Evolutionary conservation across 2,113 vertebrate genomes (phyloP), one percentile per base, ranked within the genome.

Genomic region (Rhabdornis inornatus): DNA sequence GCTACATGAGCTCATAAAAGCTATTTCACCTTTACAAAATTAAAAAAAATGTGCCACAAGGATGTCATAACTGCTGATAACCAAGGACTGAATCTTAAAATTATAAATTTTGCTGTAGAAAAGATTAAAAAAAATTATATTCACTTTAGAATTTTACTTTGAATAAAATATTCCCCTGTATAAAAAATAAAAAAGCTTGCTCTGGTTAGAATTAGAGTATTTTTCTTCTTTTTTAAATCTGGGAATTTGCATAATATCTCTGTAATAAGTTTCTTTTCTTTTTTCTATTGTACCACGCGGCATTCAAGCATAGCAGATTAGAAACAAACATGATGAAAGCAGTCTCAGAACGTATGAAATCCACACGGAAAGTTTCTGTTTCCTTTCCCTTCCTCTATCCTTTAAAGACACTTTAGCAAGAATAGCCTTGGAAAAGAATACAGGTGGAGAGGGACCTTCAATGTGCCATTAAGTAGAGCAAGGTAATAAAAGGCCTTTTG

Each of bases 31-130:
- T 98, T 98, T 98, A 98, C 97, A 98, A 98, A 98, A 98, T 98
- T 98, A 97, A 95, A 94, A 90, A 91, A 97, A 97, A 98, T 97
- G 98, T 98, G 98, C 98, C 98, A 98, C 97, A 98, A 98, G 96
- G 97, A 98, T 97, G 96, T 98, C 96, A 96, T 97, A 97, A 97
- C 95, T 97, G 97, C 97, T 97, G 96, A 98, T 97, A 98, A 98
- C 98, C 97, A 97, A 98, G 97, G 98, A 98, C 97, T 97, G 97
- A 98, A 98, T 98, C 97, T 98, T 98, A 98, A 98, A 98, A 98
- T 98, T 98, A 98, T 98, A 98, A 98, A 98, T 98, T 98, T 98
- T 98, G 98, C 97, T 97, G 98, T 98, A 98, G 98, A 98, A 98
- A 98, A 98, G 98, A 98, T 98, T 98, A 98, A 98, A 98, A 98